Conservation (phyloP, 2,113 vertebrate species). For the Phylloscopus whistleri region DNA sequence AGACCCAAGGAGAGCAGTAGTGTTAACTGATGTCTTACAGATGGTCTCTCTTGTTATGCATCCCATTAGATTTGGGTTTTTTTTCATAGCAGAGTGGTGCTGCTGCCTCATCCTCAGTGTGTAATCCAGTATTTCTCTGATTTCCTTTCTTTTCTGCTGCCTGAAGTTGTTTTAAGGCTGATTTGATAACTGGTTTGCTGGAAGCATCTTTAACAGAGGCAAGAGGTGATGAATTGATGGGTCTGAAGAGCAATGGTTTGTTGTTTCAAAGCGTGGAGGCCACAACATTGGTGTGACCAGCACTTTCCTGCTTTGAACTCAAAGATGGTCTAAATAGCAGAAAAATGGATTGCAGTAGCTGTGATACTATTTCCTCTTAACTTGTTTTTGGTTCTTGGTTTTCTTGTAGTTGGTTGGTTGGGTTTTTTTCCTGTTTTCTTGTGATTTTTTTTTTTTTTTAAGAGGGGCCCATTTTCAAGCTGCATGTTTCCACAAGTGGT, state of each 20-base stretch:
- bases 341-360: background rate
- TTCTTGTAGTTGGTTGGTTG: background rate
- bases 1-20: background rate
- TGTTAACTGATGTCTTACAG: conserved; percentile 1
- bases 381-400: background rate
- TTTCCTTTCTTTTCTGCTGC: background rate
- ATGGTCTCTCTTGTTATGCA: background rate
- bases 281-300: background rate
- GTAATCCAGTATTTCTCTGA: background rate
- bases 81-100: background rate
- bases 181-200: background rate
- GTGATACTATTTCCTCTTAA: background rate
- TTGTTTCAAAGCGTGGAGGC: background rate
- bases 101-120: background rate
- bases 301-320: background rate
- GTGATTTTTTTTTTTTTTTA: background rate
- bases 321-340: background rate
- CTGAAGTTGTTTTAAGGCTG: background rate
- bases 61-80: background rate
- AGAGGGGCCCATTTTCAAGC: background rate
- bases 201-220: background rate
- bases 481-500: background rate
- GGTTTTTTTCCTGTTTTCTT: background rate
- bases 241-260: background rate
- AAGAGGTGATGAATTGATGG: background rate